Evolutionary conservation across 2,888 invertebrate species (phyloP), one percentile per base, ranked within the genome.

Genomic region (Lymantria monacha): DNA sequence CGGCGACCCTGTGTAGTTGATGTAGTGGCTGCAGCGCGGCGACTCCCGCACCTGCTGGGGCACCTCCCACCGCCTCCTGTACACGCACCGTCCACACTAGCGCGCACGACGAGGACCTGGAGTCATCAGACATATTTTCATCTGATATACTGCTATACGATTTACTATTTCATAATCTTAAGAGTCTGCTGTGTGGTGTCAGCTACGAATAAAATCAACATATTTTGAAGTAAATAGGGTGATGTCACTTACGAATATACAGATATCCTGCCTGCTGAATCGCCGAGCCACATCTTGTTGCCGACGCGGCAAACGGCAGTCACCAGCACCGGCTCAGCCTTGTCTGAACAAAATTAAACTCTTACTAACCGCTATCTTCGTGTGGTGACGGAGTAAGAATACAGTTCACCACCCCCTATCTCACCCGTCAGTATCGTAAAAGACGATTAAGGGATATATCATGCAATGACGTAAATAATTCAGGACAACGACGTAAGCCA

Each of bases 231-330:
- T n/a, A n/a, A n/a, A n/a, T n/a, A n/a, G n/a, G n/a, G 22, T 22
- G 7, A 33, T 1, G 33, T 33, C 37, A 80, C 89, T 89, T 69
- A 94, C 94, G 94, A 93, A 76, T 96, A 98, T 0, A 97, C 95
- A 64, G 96, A 95, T 54, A 99, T 93, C 58, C 95, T 94, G n/a
- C 97, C 98, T 1, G 93, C 92, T 45, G 95, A 95, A 87, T 98
- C 98, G 0, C 98, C 98, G 64, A 98, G 93, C 98, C 98, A 99
- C 64, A 98, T 93, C 42, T 93, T 92, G 59, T 94, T 92, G 43
- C 95, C 95, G 1, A 97, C 95, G 11, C 95, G 93, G 73, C 96
- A 97, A 75, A 95, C 92, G 0, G 95, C 94, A 1, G 94, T 94
- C 55, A 94, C 94, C 58, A 93, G 81, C 44, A 94, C 93, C 0